phyloP scores from a whole-genome alignment of 1,140 invertebrate species.

The Ephestia elutella region DNA sequence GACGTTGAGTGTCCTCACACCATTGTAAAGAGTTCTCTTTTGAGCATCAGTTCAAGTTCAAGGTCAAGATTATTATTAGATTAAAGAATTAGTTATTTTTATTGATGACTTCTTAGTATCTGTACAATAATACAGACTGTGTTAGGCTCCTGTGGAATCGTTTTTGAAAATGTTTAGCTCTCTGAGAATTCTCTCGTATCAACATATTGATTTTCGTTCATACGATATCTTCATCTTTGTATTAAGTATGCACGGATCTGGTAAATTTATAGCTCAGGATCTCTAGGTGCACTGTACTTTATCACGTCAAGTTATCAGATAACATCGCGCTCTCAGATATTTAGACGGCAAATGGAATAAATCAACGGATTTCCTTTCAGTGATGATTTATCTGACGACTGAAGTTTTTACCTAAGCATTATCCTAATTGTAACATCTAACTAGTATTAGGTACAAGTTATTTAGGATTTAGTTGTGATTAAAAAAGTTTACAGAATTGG shows the following conservation, averaged over 20 bases:
- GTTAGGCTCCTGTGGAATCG: too few relatives aligned
- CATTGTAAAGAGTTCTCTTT: slow-evolving; percentile 39
- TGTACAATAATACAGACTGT: too few relatives aligned
- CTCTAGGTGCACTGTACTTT: not conserved
- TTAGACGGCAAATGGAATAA: not conserved
- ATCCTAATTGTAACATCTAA: too few relatives aligned
- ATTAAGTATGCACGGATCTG: slow-evolving; percentile 1
- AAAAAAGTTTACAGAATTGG: too few relatives aligned
- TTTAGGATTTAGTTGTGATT: too few relatives aligned
- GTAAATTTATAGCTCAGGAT: slow-evolving; percentile 2
- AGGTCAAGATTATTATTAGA: slow-evolving; percentile 22
- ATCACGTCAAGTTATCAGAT: slow-evolving; percentile 10
- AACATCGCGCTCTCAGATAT: not conserved
- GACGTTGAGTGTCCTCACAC: slow-evolving; percentile 41
- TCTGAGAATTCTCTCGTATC: too few relatives aligned
- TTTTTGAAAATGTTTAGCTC: too few relatives aligned
- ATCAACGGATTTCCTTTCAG: slow-evolving; percentile 2
- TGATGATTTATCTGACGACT: not conserved
- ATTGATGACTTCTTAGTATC: too few relatives aligned
- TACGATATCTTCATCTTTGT: not conserved
- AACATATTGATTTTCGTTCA: not conserved
- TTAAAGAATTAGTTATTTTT: too few relatives aligned
- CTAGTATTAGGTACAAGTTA: too few relatives aligned
- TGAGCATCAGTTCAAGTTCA: slow-evolving; percentile 29
- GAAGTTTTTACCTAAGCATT: not conserved